Evolutionary conservation across 2,888 invertebrate species (phyloP).

Genomic region (Spilarctia lutea): DNA sequence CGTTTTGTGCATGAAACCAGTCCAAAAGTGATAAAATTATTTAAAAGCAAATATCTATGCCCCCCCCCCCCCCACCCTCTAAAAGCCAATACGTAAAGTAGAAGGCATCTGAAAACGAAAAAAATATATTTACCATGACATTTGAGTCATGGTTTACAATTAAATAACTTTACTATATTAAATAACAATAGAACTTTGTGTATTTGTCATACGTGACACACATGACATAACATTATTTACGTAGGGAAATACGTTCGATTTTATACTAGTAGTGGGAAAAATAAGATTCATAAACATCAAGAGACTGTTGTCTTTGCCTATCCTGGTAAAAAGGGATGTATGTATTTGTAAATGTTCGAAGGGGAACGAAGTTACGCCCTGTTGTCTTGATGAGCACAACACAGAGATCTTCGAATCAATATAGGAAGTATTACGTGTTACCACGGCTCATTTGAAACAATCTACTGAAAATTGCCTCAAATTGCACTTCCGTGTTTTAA

Average conservation of each 20-base stretch:
- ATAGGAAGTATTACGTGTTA: conserved; percentile 73
- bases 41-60: too few relatives aligned
- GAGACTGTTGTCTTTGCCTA: neutral
- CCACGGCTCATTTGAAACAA: conserved; percentile 63
- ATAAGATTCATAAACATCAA: neutral
- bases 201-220: too few relatives aligned
- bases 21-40: too few relatives aligned
- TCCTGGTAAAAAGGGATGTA: neutral
- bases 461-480: conserved; percentile 65
- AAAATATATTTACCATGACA: too few relatives aligned
- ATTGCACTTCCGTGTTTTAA: conserved; percentile 66
- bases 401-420: conserved; percentile 85
- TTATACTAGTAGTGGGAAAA: neutral
- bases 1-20: too few relatives aligned
- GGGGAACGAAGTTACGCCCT: conserved; percentile 87
- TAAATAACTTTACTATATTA: too few relatives aligned
- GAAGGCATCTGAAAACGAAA: too few relatives aligned
- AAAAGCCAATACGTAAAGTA: too few relatives aligned
- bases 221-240: neutral
- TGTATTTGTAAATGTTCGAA: conserved; percentile 76
- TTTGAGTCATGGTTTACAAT: too few relatives aligned
- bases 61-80: too few relatives aligned
- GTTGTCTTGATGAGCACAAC: conserved; percentile 77
- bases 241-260: neutral
- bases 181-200: too few relatives aligned